These are phyloP conservation scores for Smithornis capensis DNA, from an alignment of 2,113 vertebrate genomes.

Conservation along the genomic window DNA sequence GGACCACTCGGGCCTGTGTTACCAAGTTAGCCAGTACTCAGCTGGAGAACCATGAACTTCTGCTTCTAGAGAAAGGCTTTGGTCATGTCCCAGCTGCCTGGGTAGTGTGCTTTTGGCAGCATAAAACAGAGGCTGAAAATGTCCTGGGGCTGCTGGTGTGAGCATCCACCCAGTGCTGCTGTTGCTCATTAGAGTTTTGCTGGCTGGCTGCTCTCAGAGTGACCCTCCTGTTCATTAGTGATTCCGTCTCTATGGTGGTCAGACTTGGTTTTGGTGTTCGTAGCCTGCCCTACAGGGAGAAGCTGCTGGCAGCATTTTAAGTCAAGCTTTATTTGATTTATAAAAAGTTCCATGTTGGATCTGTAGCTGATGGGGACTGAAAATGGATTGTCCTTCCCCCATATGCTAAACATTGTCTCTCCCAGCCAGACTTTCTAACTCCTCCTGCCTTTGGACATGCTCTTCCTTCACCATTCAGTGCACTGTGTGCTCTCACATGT, in stretches of 20 bases:
- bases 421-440: neutral
- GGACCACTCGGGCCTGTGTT: neutral
- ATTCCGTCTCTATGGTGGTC: neutral
- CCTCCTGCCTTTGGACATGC: neutral
- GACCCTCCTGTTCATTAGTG: neutral
- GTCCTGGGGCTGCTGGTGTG: neutral
- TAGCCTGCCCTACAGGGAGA: neutral
- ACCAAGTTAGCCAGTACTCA: neutral
- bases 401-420: neutral
- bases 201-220: neutral
- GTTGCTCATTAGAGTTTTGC: neutral
- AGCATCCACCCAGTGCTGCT: neutral
- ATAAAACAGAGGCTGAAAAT: neutral
- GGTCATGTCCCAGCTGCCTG: neutral
- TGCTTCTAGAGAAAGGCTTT: neutral
- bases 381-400: neutral
- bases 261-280: neutral
- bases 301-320: neutral
- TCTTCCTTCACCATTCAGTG: neutral
- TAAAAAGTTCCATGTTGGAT: neutral
- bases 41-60: neutral
- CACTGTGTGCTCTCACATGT: neutral
- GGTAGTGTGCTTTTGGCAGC: neutral
- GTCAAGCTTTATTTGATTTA: neutral
- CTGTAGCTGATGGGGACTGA: neutral